phyloP scores from a whole-genome alignment of 2,797 vertebrate species.

The Hephaestus fuliginosus region DNA sequence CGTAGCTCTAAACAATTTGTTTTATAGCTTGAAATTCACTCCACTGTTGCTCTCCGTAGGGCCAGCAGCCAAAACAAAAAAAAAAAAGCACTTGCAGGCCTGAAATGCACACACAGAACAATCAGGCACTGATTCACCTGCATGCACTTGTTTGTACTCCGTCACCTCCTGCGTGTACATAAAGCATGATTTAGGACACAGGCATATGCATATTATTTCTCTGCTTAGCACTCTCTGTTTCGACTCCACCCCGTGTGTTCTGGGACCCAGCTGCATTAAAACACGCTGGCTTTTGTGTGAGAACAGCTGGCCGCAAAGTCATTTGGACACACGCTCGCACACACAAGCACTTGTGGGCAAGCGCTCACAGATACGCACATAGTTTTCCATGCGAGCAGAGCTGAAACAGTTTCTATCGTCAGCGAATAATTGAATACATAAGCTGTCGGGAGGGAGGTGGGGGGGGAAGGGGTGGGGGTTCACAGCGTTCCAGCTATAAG shows the following conservation, averaged over 20 bases:
- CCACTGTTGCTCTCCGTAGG: slow-evolving; percentile 40
- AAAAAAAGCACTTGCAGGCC: slow-evolving; percentile 40
- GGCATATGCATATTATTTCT: slow-evolving; percentile 33
- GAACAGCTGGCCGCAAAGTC: slow-evolving; percentile 82
- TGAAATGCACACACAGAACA: slow-evolving; percentile 26
- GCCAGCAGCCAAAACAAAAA: slow-evolving; percentile 31
- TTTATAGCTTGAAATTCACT: slow-evolving; percentile 70
- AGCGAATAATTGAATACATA: slow-evolving; percentile 68
- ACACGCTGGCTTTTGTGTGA: slow-evolving; percentile 71
- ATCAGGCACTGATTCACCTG: slow-evolving; percentile 11
- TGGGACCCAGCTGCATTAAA: slow-evolving; percentile 62
- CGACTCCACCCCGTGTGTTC: slow-evolving; percentile 34
- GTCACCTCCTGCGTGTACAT: slow-evolving; percentile 9
- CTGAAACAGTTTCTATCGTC: slow-evolving; percentile 64
- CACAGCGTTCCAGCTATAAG: slow-evolving; percentile 36
- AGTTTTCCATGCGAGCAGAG: slow-evolving; percentile 56
- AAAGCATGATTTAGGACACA: slow-evolving; percentile 40
- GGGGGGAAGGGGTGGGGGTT: slow-evolving; percentile 8
- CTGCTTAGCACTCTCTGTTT: slow-evolving; percentile 48
- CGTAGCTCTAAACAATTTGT: slow-evolving; percentile 70
- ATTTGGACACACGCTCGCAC: slow-evolving; percentile 54
- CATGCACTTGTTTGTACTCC: slow-evolving; percentile 31
- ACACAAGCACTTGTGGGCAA: slow-evolving; percentile 42
- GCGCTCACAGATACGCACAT: slow-evolving; percentile 20
- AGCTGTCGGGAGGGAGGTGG: slow-evolving; percentile 26